Conservation (phyloP, 2,888 invertebrate species). For the Hesperia comma region DNA sequence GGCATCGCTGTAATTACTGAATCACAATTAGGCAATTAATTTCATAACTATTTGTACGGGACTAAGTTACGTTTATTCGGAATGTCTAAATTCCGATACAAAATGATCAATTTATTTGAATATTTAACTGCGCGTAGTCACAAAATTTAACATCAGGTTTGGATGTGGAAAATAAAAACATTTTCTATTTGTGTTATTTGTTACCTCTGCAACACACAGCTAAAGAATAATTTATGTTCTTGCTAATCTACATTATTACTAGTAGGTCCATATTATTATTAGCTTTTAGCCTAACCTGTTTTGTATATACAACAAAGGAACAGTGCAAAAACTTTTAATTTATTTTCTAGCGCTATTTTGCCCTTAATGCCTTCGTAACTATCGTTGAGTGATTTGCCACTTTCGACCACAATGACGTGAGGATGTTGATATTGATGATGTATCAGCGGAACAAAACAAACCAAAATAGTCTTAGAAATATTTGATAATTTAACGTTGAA, state of each 20-base stretch:
- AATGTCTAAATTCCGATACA: background rate
- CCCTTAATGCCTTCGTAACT: conserved; percentile 22
- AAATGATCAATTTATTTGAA: background rate
- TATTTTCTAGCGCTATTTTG: conserved; percentile 6
- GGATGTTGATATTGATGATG: background rate
- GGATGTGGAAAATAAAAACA: too few species aligned
- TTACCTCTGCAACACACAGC: background rate
- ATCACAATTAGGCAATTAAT: conserved; percentile 55
- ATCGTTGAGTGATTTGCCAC: conserved; percentile 21
- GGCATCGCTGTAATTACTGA: conserved; percentile 56
- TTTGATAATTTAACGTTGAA: too few species aligned
- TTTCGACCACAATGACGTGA: conserved; percentile 27
- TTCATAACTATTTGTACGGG: conserved; percentile 17
- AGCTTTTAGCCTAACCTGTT: too few species aligned
- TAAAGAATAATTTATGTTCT: conserved; percentile 2
- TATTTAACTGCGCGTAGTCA: background rate
- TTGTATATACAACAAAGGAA: background rate
- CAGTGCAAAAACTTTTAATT: conserved; percentile 17
- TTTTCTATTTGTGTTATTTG: too few species aligned
- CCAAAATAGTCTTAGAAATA: background rate
- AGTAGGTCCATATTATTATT: background rate
- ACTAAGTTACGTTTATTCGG: background rate
- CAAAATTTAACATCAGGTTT: too few species aligned
- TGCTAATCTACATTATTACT: background rate
- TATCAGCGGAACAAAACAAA: background rate